Percentiles rank a stretch among this genome's conserved stretches.
Evolutionary conservation across 2,113 vertebrate genomes (phyloP).

Genomic region (Chaenocephalus aceratus): DNA sequence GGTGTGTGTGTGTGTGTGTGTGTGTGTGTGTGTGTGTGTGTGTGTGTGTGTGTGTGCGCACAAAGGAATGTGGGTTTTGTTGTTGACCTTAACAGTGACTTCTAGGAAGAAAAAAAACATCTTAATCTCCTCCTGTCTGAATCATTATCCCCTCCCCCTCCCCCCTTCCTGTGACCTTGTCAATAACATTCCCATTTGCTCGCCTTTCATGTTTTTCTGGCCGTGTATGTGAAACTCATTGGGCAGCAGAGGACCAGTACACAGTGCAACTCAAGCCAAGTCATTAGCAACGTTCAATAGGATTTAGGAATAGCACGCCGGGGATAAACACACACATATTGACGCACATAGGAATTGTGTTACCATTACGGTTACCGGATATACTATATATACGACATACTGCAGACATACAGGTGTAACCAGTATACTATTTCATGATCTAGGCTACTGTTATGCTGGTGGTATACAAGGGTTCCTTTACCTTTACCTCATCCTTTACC

Average conservation of each 20-base stretch:
- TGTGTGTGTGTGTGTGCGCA: neutral
- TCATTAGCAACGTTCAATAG: conserved; percentile 67
- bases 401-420: neutral
- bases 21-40: neutral
- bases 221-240: conserved; percentile 40
- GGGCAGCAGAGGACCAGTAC: conserved; percentile 36
- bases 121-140: conserved; percentile 7
- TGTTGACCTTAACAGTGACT: conserved; percentile 14
- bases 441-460: neutral
- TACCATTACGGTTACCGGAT: conserved; percentile 31
- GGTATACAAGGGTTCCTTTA: neutral
- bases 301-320: conserved; percentile 28
- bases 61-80: conserved; percentile 18
- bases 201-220: conserved; percentile 22
- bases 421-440: neutral
- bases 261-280: conserved; percentile 60
- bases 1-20: too few species aligned
- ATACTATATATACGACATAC: neutral
- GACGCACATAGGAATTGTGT: conserved; percentile 30
- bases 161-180: conserved; percentile 56
- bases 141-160: neutral
- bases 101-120: conserved; percentile 7
- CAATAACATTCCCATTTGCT: conserved; percentile 40
- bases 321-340: conserved; percentile 22
- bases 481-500: neutral